Base-by-base conservation (phyloP, 1,140 invertebrate genomes). In the Platyscapa corneri region DNA sequence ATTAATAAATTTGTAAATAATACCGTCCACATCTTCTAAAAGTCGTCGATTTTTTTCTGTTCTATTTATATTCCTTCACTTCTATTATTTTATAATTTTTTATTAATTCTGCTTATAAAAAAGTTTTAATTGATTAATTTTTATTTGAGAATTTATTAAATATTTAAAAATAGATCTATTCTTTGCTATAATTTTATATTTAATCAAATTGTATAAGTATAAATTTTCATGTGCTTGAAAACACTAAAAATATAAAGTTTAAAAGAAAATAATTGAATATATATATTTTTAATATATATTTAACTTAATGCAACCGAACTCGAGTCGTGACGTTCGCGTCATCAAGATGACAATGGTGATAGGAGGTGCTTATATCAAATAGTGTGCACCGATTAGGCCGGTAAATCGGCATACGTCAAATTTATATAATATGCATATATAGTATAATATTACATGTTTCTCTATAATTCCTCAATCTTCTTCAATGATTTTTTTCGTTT, bases 31-130 rank as follows among this genome's bases (percentile, higher is more conserved):
- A 84, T 79, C 32, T 70, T 78, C 65, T 46, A 70, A 39, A 84
- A 84, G 39, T 49, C 83, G 37, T 79, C 83, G 65, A 79, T 84
- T 79, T 34, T 56, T 84, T 37, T 60, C 79, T 72, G 56, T 34
- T 37, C 42, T 42, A 49, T 39, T 30, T 32, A 46, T 76, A 53
- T 76, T 64, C 2, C 0, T 67, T 80, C 78, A 10, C 46, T 32
- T n/a, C 27, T 76, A 2, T 83, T 42, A 37, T 78, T 39, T 5
- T 64, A 64, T 39, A 42, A 6, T 74, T 39, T 7, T n/a, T n/a
- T 78, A n/a, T n/a, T n/a, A n/a, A n/a, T n/a, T n/a, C n/a, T n/a
- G n/a, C n/a, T n/a, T n/a, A n/a, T n/a, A n/a, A n/a, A 34, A 16
- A 20, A 18, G 3, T 64, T 14, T 32, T 20, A 6, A 64, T 37